Evolutionary conservation across 1,140 invertebrate genomes (phyloP).

Genomic region (Brachionus plicatilis): DNA sequence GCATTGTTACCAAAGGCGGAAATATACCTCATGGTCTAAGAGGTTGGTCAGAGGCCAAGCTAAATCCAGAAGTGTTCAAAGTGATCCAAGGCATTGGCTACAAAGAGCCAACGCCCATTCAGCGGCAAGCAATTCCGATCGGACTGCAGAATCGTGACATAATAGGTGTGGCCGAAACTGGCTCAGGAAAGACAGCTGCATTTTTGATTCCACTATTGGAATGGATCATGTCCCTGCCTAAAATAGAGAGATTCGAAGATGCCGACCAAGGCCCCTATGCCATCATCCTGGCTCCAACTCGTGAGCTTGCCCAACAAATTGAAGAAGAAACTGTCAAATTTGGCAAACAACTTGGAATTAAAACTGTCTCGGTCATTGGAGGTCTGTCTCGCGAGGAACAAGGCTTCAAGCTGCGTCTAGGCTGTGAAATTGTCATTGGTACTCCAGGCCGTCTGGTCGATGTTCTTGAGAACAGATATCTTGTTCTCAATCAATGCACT

Average conservation of each 20-base stretch:
- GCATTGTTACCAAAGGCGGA: constrained; percentile 96
- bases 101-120: constrained; percentile 96
- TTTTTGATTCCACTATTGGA: constrained; percentile 93
- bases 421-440: constrained; percentile 99
- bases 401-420: constrained; percentile 87
- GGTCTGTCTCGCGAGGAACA: constrained; percentile 95
- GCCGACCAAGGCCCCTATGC: constrained; percentile 90
- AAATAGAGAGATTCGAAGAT: constrained; percentile 80
- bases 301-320: constrained; percentile 98
- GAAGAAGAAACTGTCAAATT: constrained; percentile 99
- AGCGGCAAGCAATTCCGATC: constrained; percentile 97
- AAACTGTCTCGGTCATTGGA: constrained; percentile 95
- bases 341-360: constrained; percentile 83
- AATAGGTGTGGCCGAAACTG: constrained; percentile 98
- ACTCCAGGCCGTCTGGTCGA: constrained; percentile 98
- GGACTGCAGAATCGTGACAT: constrained; percentile 96
- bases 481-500: constrained; percentile 86
- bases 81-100: constrained; percentile 79
- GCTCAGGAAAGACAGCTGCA: constrained; percentile 94
- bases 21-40: constrained; percentile 91
- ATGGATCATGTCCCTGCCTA: constrained; percentile 96
- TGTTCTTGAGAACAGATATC: constrained; percentile 93
- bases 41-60: constrained; percentile 86
- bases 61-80: constrained; percentile 83
- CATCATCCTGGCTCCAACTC: constrained; percentile 94